Percentiles rank a stretch among this genome's conserved stretches.
These are phyloP conservation scores for Bembecia ichneumoniformis DNA, from an alignment of 2,888 invertebrate species.

Conservation along the genomic window DNA sequence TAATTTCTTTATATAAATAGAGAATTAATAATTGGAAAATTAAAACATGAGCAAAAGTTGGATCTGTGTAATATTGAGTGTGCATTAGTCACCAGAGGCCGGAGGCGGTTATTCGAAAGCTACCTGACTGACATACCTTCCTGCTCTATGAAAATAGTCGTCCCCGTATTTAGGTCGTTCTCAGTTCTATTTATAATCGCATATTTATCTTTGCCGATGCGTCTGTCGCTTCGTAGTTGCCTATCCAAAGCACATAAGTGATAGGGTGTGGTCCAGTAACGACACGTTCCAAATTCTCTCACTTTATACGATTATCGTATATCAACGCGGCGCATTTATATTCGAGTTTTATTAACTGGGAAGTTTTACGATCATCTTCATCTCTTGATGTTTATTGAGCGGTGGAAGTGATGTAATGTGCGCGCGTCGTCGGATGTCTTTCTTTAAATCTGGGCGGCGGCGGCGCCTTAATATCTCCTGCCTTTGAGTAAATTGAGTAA, in stretches of 20 bases:
- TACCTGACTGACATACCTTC: conserved; percentile 51
- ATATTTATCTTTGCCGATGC: conserved; percentile 45
- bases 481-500: conserved; percentile 52
- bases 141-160: conserved; percentile 52
- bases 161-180: conserved; percentile 58
- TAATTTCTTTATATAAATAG: too few species aligned
- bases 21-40: too few species aligned
- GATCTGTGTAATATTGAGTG: too few species aligned
- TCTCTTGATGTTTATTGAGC: neutral
- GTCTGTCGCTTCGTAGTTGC: conserved; percentile 45
- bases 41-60: too few species aligned
- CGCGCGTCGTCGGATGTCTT: conserved; percentile 19
- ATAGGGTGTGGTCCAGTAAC: conserved; percentile 9
- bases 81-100: conserved; percentile 12
- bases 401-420: too few species aligned
- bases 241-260: conserved; percentile 12
- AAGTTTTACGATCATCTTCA: neutral
- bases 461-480: conserved; percentile 27
- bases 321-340: conserved; percentile 6
- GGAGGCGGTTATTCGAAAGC: conserved; percentile 43
- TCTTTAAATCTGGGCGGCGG: conserved; percentile 32
- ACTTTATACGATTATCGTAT: conserved; percentile 4
- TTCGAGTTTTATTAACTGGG: neutral
- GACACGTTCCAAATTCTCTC: conserved; percentile 7
- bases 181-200: conserved; percentile 42